Base-by-base conservation (phyloP, 2,113 vertebrate genomes). In the Pterocles burchelli region DNA sequence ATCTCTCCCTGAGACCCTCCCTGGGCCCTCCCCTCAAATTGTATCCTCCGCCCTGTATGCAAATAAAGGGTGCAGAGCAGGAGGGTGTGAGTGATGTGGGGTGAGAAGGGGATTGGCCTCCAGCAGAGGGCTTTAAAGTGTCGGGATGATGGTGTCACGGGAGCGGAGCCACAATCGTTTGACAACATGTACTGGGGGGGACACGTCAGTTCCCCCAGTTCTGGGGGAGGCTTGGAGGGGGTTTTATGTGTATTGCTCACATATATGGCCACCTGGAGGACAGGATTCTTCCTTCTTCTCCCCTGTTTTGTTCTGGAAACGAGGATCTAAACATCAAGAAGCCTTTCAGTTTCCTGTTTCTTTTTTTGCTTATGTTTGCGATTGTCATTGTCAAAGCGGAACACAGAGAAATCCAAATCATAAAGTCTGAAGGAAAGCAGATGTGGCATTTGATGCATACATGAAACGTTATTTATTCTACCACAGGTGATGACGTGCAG, bases 301-400 rank as follows among this genome's bases (percentile, higher is more conserved):
- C 80, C 77, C 82, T 75, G 86, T 92, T 58, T 65, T 83, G 93
- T 97, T 97, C 43, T 81, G 73, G 18, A 89, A 76, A 71, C 5
- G 84, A 46, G 68, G 89, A 24, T 96, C 97, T 43, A 93, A 75
- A 24, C 73, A 90, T 75, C 31, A 93, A 59, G n/a, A 93, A 95
- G 59, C 90, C 96, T 90, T 98, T 98, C 1, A 89, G 80, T 55
- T 96, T 98, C 58, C 97, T 96, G 10, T 93, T 97, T 98, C 95
- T 98, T 99, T 97, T 99, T 99, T 88, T 98, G 99, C 93, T 98
- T 99, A 95, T 97, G 98, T 96, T 97, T 99, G 73, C 96, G 95
- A 79, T 98, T 97, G 93, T 98, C 98, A 41, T 92, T 61, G 22
- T 99, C 98, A 6, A 96, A 92, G 89, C 82, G 96, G 59, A 95